Base-by-base conservation (phyloP, 2,888 invertebrate species). In the Sminthurides aquaticus region DNA sequence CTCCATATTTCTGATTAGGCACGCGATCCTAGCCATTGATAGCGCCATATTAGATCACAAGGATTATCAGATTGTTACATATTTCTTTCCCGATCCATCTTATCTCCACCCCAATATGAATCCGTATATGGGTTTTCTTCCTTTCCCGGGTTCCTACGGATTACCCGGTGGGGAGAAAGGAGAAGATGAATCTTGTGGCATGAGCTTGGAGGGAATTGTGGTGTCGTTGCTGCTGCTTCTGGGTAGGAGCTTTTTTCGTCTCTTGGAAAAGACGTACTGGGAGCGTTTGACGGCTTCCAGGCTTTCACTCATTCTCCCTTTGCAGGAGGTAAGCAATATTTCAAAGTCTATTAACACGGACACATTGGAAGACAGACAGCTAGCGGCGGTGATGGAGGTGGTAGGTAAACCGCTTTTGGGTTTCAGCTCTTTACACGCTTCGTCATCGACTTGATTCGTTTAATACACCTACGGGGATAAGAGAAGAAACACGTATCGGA, bases 1-100 rank as follows among this genome's bases (percentile, higher is more conserved):
- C 57, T 57, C 62, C 56, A 57, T 57, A 58, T 57, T 63, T 57
- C 57, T 63, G 57, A 63, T 63, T 63, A 62, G 29, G 62, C 26
- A 43, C 57, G 24, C 62, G 57, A 62, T 57, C 15, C 48, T 48
- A 8, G 25, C 48, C 25, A 48, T 57, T 26, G 57, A 57, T 62
- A 62, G 57, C 22, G 49, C 28, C 49, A 22, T 63, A 26, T 63
- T 43, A 43, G 43, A 43, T 43, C 43, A 43, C 43, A 43, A 11
- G 43, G 43, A 43, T 43, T 27, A 63, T 63, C 62, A 57, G 57
- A 63, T 57, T 63, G 24, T 43, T n/a, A 26, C 29, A 43, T 18
- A 43, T 43, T 43, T 43, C 43, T 8, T 43, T 43, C n/a, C n/a
- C 43, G 18, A 43, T 43, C 43, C 43, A 43, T 43, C 43, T 43